Base-by-base conservation (phyloP, 2,797 vertebrate species). In the Pipistrellus pygmaeus region DNA sequence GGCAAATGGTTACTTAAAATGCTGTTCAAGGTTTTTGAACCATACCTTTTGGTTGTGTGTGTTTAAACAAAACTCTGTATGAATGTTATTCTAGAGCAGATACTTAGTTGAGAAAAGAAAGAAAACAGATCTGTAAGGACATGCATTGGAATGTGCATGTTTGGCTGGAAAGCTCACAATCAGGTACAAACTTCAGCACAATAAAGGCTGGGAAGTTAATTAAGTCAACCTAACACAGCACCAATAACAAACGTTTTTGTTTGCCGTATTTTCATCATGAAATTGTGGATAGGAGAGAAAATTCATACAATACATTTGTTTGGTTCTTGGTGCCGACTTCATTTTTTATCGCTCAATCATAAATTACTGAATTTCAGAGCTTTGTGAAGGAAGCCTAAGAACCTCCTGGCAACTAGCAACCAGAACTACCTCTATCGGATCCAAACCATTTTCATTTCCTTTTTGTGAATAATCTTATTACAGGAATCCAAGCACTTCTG, bases 121-220 rank as follows among this genome's bases (percentile, higher is more conserved):
- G 84, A 96, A 97, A 96, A 95, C 94, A 85, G 91, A 96, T 86
- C 77, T 95, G 95, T 75, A 94, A 96, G 81, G 92, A 96, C 96
- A 96, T 3, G 76, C 81, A 53, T 8, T 83, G 97, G 97, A 98
- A 94, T 80, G 87, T 4, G 1, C 9, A 13, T 77, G 95, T 92
- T 96, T 97, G 94, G 92, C 88, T 83, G 73, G 94, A 53, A 91
- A 46, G 73, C n/a, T 83, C 71, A 90, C 93, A 94, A 97, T 46
- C 2, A 87, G 92, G 77, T 97, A 94, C 88, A 94, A 71, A 95
- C 46, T 85, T 60, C 17, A 95, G 71, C 86, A 93, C 60, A 83
- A 84, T 14, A 96, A 97, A 96, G 86, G 80, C 87, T 95, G 86
- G 69, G 97, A 95, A 96, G 76, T 57, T 1, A 96, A 96, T 95